Conservation (phyloP, 2,888 invertebrate species). For the Hoplodrina ambigua region DNA sequence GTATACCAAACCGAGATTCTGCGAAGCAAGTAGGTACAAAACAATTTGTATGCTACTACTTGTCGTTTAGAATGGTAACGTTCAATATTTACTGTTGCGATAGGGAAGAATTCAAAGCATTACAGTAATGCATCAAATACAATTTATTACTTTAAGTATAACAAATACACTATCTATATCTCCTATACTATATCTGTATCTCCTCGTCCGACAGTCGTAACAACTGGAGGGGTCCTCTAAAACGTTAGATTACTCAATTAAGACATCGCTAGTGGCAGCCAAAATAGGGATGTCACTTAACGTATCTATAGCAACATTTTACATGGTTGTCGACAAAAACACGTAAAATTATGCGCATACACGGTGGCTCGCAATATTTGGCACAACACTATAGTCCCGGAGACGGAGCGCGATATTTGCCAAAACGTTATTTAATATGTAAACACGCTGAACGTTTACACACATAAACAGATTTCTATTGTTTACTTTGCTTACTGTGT, state of each 20-base stretch:
- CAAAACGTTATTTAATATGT: constrained; percentile 62
- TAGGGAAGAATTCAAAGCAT: background rate
- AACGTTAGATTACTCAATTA: constrained; percentile 23
- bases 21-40: background rate
- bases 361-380: constrained; percentile 75
- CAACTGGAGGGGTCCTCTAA: background rate
- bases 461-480: constrained; percentile 59
- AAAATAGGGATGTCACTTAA: constrained; percentile 43
- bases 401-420: constrained; percentile 58
- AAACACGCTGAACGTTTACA: constrained; percentile 54
- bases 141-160: background rate
- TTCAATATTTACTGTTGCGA: background rate
- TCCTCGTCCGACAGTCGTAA: background rate
- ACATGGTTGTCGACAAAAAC: constrained; percentile 52
- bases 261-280: constrained; percentile 18
- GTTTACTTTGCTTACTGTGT: constrained; percentile 51
- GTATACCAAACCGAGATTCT: background rate
- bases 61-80: background rate
- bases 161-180: background rate
- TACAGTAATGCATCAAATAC: no score
- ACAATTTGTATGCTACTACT: background rate
- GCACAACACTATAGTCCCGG: constrained; percentile 63
- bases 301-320: constrained; percentile 35
- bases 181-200: no score
- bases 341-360: constrained; percentile 77